phyloP scores from a whole-genome alignment of 2,888 invertebrate genomes.

The Chymomyza fuscimana region DNA sequence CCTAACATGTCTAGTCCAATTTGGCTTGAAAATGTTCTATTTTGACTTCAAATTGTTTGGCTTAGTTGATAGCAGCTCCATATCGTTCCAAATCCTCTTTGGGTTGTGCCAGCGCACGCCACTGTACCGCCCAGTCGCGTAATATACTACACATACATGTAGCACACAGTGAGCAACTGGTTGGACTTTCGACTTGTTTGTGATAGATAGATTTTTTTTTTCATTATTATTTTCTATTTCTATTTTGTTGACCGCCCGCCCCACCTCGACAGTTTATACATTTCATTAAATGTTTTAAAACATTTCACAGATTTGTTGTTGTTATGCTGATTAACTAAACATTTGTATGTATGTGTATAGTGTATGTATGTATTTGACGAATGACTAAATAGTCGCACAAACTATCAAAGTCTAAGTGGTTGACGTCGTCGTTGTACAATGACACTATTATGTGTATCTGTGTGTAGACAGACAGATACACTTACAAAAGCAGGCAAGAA shows the following conservation, averaged over 20 bases:
- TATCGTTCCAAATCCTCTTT: too few relatives aligned
- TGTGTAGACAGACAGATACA: neutral
- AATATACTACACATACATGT: conserved; percentile 1
- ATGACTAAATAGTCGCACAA: conserved; percentile 37
- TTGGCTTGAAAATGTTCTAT: too few relatives aligned
- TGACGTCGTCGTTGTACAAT: too few relatives aligned
- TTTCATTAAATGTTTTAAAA: neutral
- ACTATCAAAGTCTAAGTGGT: conserved; percentile 39
- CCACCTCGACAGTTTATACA: neutral
- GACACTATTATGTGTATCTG: too few relatives aligned
- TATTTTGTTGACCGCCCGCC: neutral
- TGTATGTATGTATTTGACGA: neutral
- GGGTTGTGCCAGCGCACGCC: too few relatives aligned
- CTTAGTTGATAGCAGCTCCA: too few relatives aligned
- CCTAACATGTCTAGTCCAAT: too few relatives aligned
- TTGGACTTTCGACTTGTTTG: conserved; percentile 72
- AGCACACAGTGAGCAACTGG: neutral
- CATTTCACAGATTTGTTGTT: conserved; percentile 6
- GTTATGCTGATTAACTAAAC: neutral
- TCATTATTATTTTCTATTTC: conserved; percentile 5
- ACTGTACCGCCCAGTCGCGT: neutral
- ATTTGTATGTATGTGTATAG: neutral
- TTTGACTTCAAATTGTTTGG: too few relatives aligned
- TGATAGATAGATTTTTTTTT: conserved; percentile 16
- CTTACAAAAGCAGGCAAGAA: neutral